phyloP scores from a whole-genome alignment of 2,113 vertebrate genomes.

The Elephas maximus region DNA sequence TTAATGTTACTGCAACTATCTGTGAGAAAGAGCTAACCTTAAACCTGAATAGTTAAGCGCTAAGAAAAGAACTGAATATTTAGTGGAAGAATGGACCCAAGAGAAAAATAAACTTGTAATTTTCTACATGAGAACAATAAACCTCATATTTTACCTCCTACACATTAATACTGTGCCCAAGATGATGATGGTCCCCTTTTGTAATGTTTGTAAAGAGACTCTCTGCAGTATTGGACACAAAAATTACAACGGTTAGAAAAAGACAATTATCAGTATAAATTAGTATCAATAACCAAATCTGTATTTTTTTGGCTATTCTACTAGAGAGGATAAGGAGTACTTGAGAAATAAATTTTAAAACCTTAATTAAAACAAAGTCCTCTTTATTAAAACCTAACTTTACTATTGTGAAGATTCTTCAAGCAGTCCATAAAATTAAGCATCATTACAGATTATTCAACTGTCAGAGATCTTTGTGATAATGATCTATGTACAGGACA shows the following conservation, averaged over 20 bases:
- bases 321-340: not conserved
- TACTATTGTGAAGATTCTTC: conserved; percentile 6
- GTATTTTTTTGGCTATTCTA: not conserved
- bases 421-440: not conserved
- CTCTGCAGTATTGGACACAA: not conserved
- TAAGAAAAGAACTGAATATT: conserved; percentile 15
- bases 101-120: conserved; percentile 17
- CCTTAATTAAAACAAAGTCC: not conserved
- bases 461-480: not conserved
- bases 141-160: not conserved
- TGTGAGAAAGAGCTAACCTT: not conserved
- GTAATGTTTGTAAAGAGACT: conserved; percentile 4
- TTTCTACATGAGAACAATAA: not conserved
- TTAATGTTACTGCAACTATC: not conserved
- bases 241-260: not conserved
- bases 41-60: conserved; percentile 35
- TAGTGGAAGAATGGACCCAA: not conserved
- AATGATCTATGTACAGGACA: conserved; percentile 3
- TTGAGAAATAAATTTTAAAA: conserved; percentile 40
- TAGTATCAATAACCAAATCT: conserved; percentile 36
- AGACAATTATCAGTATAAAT: conserved; percentile 1
- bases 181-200: not conserved
- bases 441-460: not conserved
- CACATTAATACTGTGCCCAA: conserved; percentile 5
- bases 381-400: conserved; percentile 14